Evolutionary conservation across 2,113 vertebrate genomes (phyloP).

Genomic region (Alosa alosa): DNA sequence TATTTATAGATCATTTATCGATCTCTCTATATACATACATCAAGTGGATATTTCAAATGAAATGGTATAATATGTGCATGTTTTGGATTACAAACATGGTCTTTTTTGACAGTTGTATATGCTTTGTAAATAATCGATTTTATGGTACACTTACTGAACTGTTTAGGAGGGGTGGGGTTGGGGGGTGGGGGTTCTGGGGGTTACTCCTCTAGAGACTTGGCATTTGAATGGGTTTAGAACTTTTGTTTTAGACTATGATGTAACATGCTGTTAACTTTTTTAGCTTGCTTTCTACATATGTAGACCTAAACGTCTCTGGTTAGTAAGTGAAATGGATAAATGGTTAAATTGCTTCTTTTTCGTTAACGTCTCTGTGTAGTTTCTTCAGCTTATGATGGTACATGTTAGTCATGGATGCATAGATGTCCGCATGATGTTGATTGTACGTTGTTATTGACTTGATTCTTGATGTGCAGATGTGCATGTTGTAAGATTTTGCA

Average conservation of each 20-base stretch:
- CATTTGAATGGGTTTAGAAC: conserved; percentile 54
- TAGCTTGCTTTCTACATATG: conserved; percentile 66
- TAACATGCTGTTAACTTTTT: conserved; percentile 57
- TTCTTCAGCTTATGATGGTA: conserved; percentile 33
- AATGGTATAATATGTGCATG: conserved; percentile 70
- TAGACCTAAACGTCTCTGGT: conserved; percentile 52
- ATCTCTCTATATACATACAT: conserved; percentile 60
- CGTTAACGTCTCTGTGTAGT: neutral
- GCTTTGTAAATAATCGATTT: conserved; percentile 76
- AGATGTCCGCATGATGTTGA: conserved; percentile 17
- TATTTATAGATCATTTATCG: conserved; percentile 69
- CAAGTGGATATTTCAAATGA: conserved; percentile 74
- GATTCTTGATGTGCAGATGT: conserved; percentile 18
- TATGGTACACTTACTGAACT: conserved; percentile 62
- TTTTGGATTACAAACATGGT: conserved; percentile 68
- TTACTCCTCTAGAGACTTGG: conserved; percentile 46
- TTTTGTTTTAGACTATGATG: conserved; percentile 40
- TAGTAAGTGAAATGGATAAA: conserved; percentile 28
- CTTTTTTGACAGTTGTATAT: conserved; percentile 76
- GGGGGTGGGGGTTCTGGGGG: conserved; percentile 1
- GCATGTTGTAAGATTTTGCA: conserved; percentile 15
- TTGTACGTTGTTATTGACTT: conserved; percentile 15
- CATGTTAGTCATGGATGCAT: conserved; percentile 18
- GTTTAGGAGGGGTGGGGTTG: conserved; percentile 49
- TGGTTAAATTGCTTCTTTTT: conserved; percentile 12